phyloP scores from a whole-genome alignment of 1,140 invertebrate genomes.

The Leptopilina boulardi region DNA sequence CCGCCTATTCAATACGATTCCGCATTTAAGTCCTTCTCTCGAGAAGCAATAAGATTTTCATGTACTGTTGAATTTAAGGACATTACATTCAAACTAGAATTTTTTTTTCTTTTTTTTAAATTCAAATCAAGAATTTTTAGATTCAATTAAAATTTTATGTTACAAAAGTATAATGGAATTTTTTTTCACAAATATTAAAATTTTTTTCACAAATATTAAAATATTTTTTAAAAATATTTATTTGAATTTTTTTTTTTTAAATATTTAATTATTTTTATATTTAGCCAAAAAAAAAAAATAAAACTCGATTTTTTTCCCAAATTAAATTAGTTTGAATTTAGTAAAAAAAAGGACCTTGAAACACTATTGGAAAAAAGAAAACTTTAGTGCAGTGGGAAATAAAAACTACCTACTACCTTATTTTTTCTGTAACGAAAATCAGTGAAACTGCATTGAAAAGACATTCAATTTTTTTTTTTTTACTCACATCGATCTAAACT shows the following conservation, averaged over 20 bases:
- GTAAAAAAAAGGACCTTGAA: too few relatives aligned
- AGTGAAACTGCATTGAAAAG: neutral
- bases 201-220: neutral
- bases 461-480: neutral
- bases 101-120: too few relatives aligned
- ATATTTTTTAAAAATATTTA: too few relatives aligned
- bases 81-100: slow-evolving; percentile 10
- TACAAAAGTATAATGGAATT: too few relatives aligned
- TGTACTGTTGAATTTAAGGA: neutral
- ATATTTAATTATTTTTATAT: too few relatives aligned
- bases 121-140: neutral
- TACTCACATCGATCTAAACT: neutral
- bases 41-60: slow-evolving; percentile 20
- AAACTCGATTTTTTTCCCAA: too few relatives aligned
- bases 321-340: too few relatives aligned
- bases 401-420: neutral
- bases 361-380: too few relatives aligned
- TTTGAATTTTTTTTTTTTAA: too few relatives aligned
- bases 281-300: too few relatives aligned
- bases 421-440: neutral
- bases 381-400: neutral
- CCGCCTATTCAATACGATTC: slow-evolving; percentile 62
- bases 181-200: neutral
- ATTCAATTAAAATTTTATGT: neutral
- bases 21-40: slow-evolving; percentile 50